phyloP scores from a whole-genome alignment of 1,140 invertebrate genomes.

The Nymphalis io region DNA sequence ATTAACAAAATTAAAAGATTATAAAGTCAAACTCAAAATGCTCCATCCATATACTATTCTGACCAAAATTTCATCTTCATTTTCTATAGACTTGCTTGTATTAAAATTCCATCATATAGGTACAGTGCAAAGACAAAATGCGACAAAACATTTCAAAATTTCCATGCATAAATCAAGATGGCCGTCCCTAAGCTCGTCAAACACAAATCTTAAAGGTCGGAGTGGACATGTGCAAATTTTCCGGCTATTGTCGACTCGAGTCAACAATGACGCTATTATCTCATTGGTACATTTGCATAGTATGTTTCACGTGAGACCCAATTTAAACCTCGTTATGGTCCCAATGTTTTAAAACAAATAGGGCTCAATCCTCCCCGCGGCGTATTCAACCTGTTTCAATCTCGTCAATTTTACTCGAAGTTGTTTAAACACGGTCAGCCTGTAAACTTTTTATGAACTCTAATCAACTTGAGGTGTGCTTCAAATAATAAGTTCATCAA shows the following conservation, averaged over 20 bases:
- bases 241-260: conserved; percentile 50
- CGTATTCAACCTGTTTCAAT: conserved; percentile 53
- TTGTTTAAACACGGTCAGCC: conserved; percentile 43
- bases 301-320: conserved; percentile 54
- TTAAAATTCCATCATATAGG: conserved; percentile 2
- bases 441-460: conserved; percentile 60
- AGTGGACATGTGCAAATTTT: conserved; percentile 48
- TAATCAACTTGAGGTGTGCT: conserved; percentile 23
- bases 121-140: conserved; percentile 16
- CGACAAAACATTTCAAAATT: conserved; percentile 24
- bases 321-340: conserved; percentile 56
- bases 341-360: conserved; percentile 67
- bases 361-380: conserved; percentile 47
- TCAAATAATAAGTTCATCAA: conserved; percentile 20
- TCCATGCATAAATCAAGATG: conserved; percentile 29
- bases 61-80: background rate
- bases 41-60: background rate
- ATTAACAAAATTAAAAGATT: too few species aligned
- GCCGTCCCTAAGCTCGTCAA: conserved; percentile 31
- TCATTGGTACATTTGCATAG: conserved; percentile 70
- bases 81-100: background rate
- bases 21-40: background rate
- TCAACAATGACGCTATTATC: conserved; percentile 55
- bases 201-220: conserved; percentile 54
- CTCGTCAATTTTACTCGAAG: conserved; percentile 42